Conservation (phyloP, 2,113 vertebrate species). For the Brachyistius frenatus region DNA sequence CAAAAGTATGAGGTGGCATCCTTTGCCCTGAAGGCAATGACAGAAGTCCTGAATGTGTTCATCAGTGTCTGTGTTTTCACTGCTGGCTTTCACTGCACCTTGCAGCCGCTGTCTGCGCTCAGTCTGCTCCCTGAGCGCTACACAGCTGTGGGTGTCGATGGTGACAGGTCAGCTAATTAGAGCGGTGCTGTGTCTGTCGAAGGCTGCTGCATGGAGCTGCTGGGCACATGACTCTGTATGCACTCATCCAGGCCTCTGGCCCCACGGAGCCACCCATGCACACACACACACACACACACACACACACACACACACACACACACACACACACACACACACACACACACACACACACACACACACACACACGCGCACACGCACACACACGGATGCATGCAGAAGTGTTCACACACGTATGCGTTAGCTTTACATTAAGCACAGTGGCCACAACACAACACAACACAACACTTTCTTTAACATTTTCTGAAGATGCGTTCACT, state of each 20-base stretch:
- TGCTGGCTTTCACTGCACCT: slow-evolving; percentile 54
- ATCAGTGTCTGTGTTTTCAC: slow-evolving; percentile 62
- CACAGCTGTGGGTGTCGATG: slow-evolving; percentile 70
- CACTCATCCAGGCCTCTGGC: slow-evolving; percentile 64
- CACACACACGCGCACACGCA: not conserved
- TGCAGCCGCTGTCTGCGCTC: slow-evolving; percentile 47
- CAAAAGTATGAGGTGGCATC: slow-evolving; percentile 42
- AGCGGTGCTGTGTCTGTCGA: slow-evolving; percentile 68
- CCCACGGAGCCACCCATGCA: slow-evolving; percentile 37
- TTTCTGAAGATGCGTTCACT: not conserved
- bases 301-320: slow-evolving; percentile 17
- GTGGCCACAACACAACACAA: not conserved
- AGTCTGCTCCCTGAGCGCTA: slow-evolving; percentile 34
- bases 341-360: slow-evolving; percentile 35
- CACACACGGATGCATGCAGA: slow-evolving; percentile 19
- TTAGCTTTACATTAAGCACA: slow-evolving; percentile 11
- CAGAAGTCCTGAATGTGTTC: slow-evolving; percentile 66
- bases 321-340: slow-evolving; percentile 4
- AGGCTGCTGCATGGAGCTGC: slow-evolving; percentile 64
- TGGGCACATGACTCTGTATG: slow-evolving; percentile 68
- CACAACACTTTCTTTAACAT: not conserved
- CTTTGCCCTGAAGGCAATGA: slow-evolving; percentile 51
- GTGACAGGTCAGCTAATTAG: slow-evolving; percentile 80
- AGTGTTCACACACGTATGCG: slow-evolving; percentile 15
- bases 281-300: slow-evolving; percentile 40